Conservation (phyloP, 2,888 invertebrate species). For the Chalcosyrphus nemorum region DNA sequence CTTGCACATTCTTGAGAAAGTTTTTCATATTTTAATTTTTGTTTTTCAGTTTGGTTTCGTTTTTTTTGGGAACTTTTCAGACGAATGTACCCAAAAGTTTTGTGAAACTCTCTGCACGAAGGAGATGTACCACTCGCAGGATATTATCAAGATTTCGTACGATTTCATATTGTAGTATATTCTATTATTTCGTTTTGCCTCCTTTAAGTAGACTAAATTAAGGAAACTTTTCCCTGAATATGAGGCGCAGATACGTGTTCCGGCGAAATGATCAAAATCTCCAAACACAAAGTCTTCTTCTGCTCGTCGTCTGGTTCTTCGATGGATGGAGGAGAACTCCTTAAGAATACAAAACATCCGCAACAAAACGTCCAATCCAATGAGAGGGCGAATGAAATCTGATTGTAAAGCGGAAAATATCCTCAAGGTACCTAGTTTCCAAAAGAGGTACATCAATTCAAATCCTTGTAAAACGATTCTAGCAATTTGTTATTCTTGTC, state of each 20-base stretch:
- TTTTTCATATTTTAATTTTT: slow-evolving; percentile 68
- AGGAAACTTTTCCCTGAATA: slow-evolving; percentile 47
- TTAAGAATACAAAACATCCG: slow-evolving; percentile 15
- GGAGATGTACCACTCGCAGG: slow-evolving; percentile 55
- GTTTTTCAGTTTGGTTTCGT: slow-evolving; percentile 31
- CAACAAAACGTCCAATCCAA: not conserved
- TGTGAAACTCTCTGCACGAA: slow-evolving; percentile 58
- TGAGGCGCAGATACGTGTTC: not conserved
- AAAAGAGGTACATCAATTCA: slow-evolving; percentile 41
- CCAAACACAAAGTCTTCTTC: not conserved
- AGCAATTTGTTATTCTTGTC: slow-evolving; percentile 63
- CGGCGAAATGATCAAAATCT: slow-evolving; percentile 17
- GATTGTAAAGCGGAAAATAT: slow-evolving; percentile 5
- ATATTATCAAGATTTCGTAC: slow-evolving; percentile 56
- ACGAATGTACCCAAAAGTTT: slow-evolving; percentile 67
- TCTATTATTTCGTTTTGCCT: slow-evolving; percentile 45
- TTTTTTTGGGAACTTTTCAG: slow-evolving; percentile 58
- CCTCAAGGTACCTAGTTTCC: slow-evolving; percentile 12
- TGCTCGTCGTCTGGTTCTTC: not conserved
- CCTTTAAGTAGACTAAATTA: slow-evolving; percentile 44
- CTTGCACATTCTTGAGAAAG: slow-evolving; percentile 45
- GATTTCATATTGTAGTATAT: slow-evolving; percentile 34
- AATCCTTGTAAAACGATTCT: slow-evolving; percentile 35
- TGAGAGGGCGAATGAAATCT: not conserved
- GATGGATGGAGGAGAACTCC: slow-evolving; percentile 14